Evolutionary conservation across 2,113 vertebrate species (phyloP), one percentile per base, ranked within the genome.

Genomic region (Zosterops japonicus): DNA sequence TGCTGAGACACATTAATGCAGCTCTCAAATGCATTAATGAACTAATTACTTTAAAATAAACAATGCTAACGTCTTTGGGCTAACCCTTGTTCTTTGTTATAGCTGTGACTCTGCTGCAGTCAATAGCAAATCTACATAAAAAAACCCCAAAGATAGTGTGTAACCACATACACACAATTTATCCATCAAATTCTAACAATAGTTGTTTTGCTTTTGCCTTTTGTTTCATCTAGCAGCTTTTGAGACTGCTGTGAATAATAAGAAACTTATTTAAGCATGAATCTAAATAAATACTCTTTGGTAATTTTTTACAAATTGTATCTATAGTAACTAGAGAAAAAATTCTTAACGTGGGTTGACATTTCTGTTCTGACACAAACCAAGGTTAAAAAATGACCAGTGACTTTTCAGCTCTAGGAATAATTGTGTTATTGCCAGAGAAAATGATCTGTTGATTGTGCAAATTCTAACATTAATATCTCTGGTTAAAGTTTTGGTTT

Each of bases 291-390:
- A 57, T 20, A 61, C 3, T 47, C 55, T 65, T 52, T 46, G 29
- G 27, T 69, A 60, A 9, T 81, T 76, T 41, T 80, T 89, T 92
- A 36, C 28, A 78, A 80, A 35, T 68, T 60, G 55, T 70, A 77
- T 92, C 63, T 83, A 86, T 60, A 76, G 36, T 91, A 75, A 90
- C 71, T 89, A 82, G 44, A 94, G 72, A 79, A 80, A 55, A 84
- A 67, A 22, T 31, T 78, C 53, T 67, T 72, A 16, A 68, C 44
- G 80, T 7, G 20, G 5, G 21, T 61, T 71, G 55, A 65, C n/a
- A 72, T 83, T 92, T 80, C 41, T 72, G 35, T 77, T 69, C 60
- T 89, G 56, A 80, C 19, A 35, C 21, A 59, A 19, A 55, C 3
- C 53, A 28, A 59, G 47, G 83, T 80, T 84, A 68, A 72, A 82